Conservation (phyloP, 2,113 vertebrate genomes). For the Elgaria multicarinata region DNA sequence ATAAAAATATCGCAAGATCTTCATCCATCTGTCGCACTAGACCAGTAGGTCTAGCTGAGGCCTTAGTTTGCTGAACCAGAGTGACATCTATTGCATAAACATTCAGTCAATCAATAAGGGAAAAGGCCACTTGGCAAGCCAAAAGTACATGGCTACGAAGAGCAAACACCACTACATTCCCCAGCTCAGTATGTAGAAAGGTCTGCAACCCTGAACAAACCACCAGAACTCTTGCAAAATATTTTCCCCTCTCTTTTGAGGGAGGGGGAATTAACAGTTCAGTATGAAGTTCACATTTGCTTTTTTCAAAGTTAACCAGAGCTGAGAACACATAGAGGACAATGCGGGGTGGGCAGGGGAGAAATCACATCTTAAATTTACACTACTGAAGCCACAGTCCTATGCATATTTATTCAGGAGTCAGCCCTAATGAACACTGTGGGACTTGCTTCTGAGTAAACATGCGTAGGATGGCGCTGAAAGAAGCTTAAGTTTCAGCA, state of each 20-base stretch:
- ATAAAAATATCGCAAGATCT: too few species aligned
- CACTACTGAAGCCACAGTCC: not conserved
- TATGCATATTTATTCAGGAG: not conserved
- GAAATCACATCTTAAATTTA: not conserved
- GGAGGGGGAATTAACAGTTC: not conserved
- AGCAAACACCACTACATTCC: not conserved
- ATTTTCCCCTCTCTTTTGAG: not conserved
- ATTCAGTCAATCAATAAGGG: not conserved
- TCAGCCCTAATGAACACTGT: not conserved
- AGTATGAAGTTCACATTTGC: not conserved
- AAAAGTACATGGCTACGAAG: not conserved
- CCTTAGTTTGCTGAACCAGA: not conserved
- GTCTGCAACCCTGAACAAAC: not conserved
- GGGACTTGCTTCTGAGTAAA: not conserved
- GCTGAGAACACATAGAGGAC: not conserved
- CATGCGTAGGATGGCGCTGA: not conserved
- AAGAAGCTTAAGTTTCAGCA: not conserved
- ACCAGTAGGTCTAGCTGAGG: too few species aligned
- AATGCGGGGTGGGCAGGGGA: not conserved
- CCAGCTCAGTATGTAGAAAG: slow-evolving; percentile 12
- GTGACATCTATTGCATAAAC: slow-evolving; percentile 26
- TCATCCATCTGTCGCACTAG: too few species aligned
- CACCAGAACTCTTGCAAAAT: slow-evolving; percentile 8
- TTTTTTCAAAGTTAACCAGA: not conserved
- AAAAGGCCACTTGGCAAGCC: slow-evolving; percentile 17